Evolutionary conservation across 2,888 invertebrate species (phyloP), one percentile per base, ranked within the genome.

Genomic region (Ophion ellenae): DNA sequence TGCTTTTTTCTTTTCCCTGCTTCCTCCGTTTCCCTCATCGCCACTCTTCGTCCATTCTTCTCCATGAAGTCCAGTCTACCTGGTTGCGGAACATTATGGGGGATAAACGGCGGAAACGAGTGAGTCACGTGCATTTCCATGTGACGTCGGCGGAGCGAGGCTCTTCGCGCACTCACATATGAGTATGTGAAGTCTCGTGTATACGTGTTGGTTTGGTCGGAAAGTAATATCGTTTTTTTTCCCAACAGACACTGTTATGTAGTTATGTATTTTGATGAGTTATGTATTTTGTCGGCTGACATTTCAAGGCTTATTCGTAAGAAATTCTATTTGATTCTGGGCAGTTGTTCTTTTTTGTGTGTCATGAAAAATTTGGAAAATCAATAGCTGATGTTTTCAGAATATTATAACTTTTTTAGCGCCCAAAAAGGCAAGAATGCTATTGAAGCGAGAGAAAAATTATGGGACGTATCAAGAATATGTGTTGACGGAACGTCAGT

Each of bases 61-160:
- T 11, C 5, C n/a, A n/a, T 7, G 9, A 53, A 11, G 32, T 47
- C 64, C 32, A 14, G 32, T 70, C 70, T 73, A 77, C 73, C 57
- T 57, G 84, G 77, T 74, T 84, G 78, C 76, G 86, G 81, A 81
- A 86, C 84, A 86, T 86, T 86, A 86, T 81, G 81, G 81, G 77
- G 83, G 69, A 45, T 81, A 81, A 81, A 86, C 86, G 74, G 74
- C 86, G 86, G 86, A 86, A 81, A 78, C 78, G 67, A 80, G 85
- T 83, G 83, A 84, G 69, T 86, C 86, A 86, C 86, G 81, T 83
- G 81, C 73, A 81, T 70, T 84, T 84, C 84, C 86, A 81, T 84
- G 81, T 74, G 81, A 85, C 71, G 85, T 82, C 70, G 78, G 64
- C 64, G 53, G 45, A 53, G 53, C 53, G 47, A 71, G 74, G 74